Percentiles rank a stretch among this genome's conserved stretches.
phyloP scores from a whole-genome alignment of 2,888 invertebrate genomes.

The Protodeltote pygarga region DNA sequence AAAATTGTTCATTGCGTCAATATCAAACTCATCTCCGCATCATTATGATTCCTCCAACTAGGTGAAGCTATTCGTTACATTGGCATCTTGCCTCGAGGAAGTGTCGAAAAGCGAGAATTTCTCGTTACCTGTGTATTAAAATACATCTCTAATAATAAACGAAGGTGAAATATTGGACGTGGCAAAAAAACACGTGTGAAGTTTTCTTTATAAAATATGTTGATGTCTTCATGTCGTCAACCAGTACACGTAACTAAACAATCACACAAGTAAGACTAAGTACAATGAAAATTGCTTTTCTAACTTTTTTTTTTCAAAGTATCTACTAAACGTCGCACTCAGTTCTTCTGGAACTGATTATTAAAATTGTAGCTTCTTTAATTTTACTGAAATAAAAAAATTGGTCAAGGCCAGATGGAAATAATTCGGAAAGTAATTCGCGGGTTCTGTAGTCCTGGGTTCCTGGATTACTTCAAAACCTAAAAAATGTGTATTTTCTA shows the following conservation, averaged over 20 bases:
- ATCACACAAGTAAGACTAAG: too few species aligned
- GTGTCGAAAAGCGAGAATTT: constrained; percentile 34
- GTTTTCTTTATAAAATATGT: too few species aligned
- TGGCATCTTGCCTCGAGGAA: constrained; percentile 42
- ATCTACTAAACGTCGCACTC: too few species aligned
- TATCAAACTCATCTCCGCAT: too few species aligned
- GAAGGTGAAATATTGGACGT: constrained; percentile 26
- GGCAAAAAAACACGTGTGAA: constrained; percentile 1
- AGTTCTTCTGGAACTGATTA: background rate
- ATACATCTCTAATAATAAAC: constrained; percentile 30
- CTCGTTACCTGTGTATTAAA: constrained; percentile 34
- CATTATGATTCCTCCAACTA: constrained; percentile 4
- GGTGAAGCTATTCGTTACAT: constrained; percentile 15
- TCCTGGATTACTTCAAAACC: constrained; percentile 17
- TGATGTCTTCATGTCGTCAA: too few species aligned
- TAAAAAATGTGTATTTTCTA: constrained; percentile 3
- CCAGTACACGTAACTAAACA: too few species aligned
- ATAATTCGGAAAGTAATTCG: too few species aligned
- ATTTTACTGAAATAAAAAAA: constrained; percentile 13
- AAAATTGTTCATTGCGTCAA: too few species aligned
- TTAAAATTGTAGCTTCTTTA: background rate
- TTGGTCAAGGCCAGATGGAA: too few species aligned
- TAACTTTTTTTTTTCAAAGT: too few species aligned
- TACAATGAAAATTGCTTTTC: too few species aligned
- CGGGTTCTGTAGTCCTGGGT: too few species aligned